Percentiles rank a stretch among this genome's conserved stretches.
Evolutionary conservation across 1,140 invertebrate genomes (phyloP).

Genomic region (Brachionus asplanchnoidis): DNA sequence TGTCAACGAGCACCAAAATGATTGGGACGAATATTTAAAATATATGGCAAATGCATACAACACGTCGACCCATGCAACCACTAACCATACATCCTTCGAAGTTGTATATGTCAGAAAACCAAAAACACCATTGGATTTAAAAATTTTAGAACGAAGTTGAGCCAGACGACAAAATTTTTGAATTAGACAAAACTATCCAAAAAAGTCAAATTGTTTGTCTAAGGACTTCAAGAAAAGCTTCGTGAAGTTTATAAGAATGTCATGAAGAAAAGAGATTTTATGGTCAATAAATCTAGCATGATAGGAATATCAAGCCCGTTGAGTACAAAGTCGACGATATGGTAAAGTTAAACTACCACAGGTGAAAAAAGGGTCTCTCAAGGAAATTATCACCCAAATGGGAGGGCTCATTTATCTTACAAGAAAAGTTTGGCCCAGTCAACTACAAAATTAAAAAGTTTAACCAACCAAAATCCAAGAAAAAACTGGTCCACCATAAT

Average conservation of each 20-base stretch:
- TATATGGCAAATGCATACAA: neutral
- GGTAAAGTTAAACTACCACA: neutral
- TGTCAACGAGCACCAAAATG: neutral
- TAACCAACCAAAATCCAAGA: too few relatives aligned
- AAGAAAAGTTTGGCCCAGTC: neutral
- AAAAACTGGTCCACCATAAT: too few relatives aligned
- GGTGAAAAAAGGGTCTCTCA: neutral
- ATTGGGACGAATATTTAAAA: slow-evolving; percentile 2
- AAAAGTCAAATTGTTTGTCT: neutral
- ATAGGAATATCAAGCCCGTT: neutral
- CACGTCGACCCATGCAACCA: slow-evolving; percentile 5
- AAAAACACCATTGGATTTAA: neutral
- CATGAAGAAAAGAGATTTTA: neutral
- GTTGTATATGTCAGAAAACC: neutral
- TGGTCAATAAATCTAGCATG: neutral
- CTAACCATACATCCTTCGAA: neutral
- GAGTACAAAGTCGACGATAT: neutral
- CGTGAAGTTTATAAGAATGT: neutral
- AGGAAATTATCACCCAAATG: neutral
- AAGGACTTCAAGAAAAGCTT: neutral
- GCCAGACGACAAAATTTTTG: neutral
- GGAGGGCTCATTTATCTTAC: neutral
- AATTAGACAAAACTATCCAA: neutral
- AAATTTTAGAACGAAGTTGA: neutral
- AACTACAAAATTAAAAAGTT: slow-evolving; percentile 2